Conservation (phyloP, 1,140 invertebrate genomes). For the Aplysia californica region DNA sequence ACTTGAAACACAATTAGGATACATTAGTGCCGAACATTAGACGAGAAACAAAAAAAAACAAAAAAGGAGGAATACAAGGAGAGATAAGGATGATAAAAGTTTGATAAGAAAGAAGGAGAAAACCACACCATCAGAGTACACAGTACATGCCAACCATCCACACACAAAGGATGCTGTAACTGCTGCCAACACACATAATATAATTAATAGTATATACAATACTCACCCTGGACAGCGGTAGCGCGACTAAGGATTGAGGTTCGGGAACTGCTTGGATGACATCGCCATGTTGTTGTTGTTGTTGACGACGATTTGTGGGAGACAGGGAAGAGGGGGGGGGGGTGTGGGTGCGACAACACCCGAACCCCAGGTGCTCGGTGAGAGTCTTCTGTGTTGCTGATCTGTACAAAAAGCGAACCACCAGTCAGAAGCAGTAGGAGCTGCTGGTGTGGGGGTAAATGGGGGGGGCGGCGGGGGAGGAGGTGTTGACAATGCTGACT, state of each 20-base stretch:
- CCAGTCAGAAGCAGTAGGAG: too few species aligned
- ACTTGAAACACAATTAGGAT: background rate
- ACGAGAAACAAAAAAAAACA: background rate
- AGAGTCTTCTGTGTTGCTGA: too few species aligned
- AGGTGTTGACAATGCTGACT: background rate
- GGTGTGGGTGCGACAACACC: too few species aligned
- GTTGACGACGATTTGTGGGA: background rate
- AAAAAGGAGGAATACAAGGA: background rate
- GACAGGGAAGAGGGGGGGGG: background rate
- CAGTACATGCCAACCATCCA: background rate
- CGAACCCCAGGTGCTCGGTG: too few species aligned
- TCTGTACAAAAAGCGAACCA: too few species aligned
- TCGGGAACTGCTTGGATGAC: conserved; percentile 6
- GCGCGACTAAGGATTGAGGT: conserved; percentile 16
- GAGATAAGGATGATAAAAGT: too few species aligned
- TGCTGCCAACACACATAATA: background rate
- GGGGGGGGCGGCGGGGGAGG: background rate
- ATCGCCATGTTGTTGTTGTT: conserved; percentile 9
- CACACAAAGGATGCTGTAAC: background rate
- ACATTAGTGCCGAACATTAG: background rate
- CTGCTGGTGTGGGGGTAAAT: background rate
- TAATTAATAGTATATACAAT: too few species aligned
- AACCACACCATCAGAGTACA: too few species aligned
- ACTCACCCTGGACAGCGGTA: too few species aligned
- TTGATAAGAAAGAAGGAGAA: too few species aligned